Evolutionary conservation across 2,113 vertebrate genomes (phyloP).

Genomic region (Orycteropus afer): DNA sequence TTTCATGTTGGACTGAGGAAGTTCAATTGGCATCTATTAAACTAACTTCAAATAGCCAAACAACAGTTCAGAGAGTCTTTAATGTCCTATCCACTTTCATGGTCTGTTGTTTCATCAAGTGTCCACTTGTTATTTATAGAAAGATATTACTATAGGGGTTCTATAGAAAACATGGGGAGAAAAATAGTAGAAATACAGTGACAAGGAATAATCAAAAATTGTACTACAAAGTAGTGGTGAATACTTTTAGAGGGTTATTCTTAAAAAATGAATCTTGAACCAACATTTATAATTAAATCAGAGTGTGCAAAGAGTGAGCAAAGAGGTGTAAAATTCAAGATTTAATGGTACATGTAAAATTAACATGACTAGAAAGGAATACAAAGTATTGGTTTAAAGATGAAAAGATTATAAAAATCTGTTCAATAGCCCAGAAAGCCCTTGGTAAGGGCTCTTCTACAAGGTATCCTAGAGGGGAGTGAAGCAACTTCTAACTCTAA

Average conservation of each 20-base stretch:
- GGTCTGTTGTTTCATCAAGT: neutral
- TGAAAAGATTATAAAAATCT: neutral
- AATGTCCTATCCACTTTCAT: neutral
- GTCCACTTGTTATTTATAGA: neutral
- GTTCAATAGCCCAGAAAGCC: neutral
- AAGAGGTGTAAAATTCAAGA: neutral
- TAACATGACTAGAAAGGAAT: neutral
- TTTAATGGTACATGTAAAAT: neutral
- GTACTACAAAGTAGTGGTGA: neutral
- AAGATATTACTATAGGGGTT: neutral
- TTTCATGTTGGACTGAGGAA: neutral
- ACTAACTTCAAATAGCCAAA: neutral
- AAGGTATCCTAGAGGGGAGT: neutral
- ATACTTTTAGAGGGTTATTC: neutral
- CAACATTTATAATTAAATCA: neutral
- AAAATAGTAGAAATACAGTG: neutral
- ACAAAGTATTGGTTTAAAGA: neutral
- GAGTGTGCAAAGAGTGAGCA: neutral
- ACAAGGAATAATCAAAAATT: neutral
- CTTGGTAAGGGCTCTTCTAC: neutral
- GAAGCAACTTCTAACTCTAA: neutral
- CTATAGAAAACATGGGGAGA: neutral
- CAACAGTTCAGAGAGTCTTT: neutral
- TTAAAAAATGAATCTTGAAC: neutral
- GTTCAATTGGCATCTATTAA: neutral